Evolutionary conservation across 1,140 invertebrate species (phyloP).

Genomic region (Hypothenemus hampei): DNA sequence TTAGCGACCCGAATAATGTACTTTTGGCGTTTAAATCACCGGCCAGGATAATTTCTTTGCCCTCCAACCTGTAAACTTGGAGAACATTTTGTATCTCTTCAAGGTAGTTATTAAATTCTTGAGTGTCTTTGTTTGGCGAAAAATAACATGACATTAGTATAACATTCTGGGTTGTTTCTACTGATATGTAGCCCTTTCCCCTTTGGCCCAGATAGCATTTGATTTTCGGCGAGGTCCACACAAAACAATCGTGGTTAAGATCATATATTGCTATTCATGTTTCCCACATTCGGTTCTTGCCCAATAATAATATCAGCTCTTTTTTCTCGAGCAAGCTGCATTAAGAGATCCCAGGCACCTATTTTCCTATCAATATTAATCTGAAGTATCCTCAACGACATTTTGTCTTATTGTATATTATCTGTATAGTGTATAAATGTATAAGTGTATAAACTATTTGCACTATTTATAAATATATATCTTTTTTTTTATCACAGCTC

Average conservation of each 20-base stretch:
- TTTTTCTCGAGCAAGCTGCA: background rate
- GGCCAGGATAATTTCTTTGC: background rate
- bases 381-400: background rate
- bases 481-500: background rate
- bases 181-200: background rate
- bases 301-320: background rate
- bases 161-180: background rate
- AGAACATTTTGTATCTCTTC: background rate
- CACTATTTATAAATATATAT: background rate
- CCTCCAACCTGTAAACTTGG: background rate
- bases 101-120: background rate
- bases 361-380: background rate
- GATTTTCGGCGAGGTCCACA: background rate
- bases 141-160: background rate
- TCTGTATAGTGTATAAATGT: background rate
- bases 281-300: conserved; percentile 1
- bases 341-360: background rate
- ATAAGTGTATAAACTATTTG: no score
- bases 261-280: background rate
- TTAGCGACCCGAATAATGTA: background rate
- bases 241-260: background rate
- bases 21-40: conserved; percentile 11
- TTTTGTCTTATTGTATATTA: background rate
- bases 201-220: background rate
- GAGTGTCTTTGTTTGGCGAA: conserved; percentile 1